These are phyloP conservation scores for Eueides isabella DNA, from an alignment of 1,140 invertebrate species.

Conservation along the genomic window DNA sequence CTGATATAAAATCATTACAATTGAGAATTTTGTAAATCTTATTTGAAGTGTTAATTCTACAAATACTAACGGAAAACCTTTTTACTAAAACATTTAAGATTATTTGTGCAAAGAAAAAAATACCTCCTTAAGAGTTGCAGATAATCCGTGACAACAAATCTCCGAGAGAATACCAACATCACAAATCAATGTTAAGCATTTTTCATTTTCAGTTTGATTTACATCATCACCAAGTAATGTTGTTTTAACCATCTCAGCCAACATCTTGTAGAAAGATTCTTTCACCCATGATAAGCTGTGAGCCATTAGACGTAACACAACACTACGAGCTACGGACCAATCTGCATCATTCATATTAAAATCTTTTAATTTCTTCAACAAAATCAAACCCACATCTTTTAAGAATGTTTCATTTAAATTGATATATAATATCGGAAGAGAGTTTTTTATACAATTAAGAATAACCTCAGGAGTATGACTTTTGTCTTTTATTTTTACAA, in stretches of 20 bases:
- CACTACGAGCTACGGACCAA: slow-evolving; percentile 66
- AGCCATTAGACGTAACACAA: slow-evolving; percentile 75
- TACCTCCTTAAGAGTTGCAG: slow-evolving; percentile 70
- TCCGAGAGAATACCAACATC: slow-evolving; percentile 83
- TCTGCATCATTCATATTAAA: slow-evolving; percentile 62
- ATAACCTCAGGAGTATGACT: slow-evolving; percentile 53
- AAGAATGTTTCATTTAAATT: slow-evolving; percentile 77
- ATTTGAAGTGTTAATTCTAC: too few species aligned
- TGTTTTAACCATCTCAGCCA: slow-evolving; percentile 62
- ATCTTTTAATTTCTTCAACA: slow-evolving; percentile 64
- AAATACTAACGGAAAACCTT: too few species aligned
- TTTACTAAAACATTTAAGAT: too few species aligned
- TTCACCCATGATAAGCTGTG: slow-evolving; percentile 70
- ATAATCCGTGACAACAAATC: slow-evolving; percentile 84
- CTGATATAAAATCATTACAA: too few species aligned
- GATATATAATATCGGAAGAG: slow-evolving; percentile 78
- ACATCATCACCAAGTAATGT: slow-evolving; percentile 64
- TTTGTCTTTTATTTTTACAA: slow-evolving; percentile 66
- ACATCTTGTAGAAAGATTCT: slow-evolving; percentile 57
- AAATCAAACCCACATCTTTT: slow-evolving; percentile 64
- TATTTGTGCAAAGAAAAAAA: not conserved
- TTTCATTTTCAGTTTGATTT: slow-evolving; percentile 58
- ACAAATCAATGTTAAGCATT: slow-evolving; percentile 80
- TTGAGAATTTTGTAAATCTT: too few species aligned
- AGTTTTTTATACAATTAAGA: slow-evolving; percentile 66